A percentile compares a stretch with the other conserved stretches of the same genome.
phyloP scores from a whole-genome alignment of 2,888 invertebrate species.

The Agonum fuliginosum region DNA sequence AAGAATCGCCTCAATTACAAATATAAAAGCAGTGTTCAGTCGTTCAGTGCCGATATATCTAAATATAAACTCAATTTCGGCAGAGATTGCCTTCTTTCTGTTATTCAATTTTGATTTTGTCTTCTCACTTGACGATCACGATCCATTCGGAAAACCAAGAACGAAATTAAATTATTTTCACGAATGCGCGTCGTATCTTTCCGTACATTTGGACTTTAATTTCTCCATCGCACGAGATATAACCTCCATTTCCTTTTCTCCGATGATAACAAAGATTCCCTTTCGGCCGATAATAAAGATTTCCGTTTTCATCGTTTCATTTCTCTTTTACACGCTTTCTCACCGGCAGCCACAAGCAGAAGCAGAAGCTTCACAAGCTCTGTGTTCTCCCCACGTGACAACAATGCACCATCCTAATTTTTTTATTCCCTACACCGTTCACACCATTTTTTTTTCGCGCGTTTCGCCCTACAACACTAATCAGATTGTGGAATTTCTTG shows the following conservation, averaged over 20 bases:
- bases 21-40: too few relatives aligned
- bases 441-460: conserved; percentile 2
- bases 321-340: conserved; percentile 43
- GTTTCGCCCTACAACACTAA: conserved; percentile 14
- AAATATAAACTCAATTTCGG: conserved; percentile 21
- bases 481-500: conserved; percentile 29
- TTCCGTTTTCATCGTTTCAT: conserved; percentile 45
- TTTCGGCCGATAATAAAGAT: conserved; percentile 45
- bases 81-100: conserved; percentile 12
- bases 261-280: conserved; percentile 48
- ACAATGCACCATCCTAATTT: conserved; percentile 27
- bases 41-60: neutral
- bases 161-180: conserved; percentile 49
- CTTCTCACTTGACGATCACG: conserved; percentile 44
- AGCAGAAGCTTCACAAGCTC: conserved; percentile 6
- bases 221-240: conserved; percentile 49
- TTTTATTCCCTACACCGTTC: conserved; percentile 21
- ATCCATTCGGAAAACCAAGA: conserved; percentile 42
- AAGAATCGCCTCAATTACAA: too few relatives aligned
- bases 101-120: conserved; percentile 44
- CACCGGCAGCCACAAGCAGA: neutral
- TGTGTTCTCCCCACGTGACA: neutral
- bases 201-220: conserved; percentile 50
- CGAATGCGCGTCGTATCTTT: conserved; percentile 47
- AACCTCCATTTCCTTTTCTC: conserved; percentile 52